Base-by-base conservation (phyloP, 2,888 invertebrate species). In the Tachystola acroxantha region DNA sequence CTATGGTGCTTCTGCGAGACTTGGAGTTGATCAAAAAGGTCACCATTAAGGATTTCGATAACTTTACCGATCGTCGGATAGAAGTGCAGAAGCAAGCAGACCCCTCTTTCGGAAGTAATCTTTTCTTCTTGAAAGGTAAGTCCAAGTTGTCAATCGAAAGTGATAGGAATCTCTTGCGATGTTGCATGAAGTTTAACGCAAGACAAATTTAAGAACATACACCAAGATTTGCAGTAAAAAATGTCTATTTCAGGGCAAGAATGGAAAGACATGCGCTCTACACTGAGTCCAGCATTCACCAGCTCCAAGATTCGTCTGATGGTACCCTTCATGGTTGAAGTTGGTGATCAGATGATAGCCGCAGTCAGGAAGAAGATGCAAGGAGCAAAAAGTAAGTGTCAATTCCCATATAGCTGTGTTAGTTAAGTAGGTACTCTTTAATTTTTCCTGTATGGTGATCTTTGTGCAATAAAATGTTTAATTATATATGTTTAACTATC, bases 21-120 rank as follows among this genome's bases (percentile, higher is more conserved):
- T 60, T 85, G 0, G 88, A 89, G 4, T 38, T 89, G 6, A 48
- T 89, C 0, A 89, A 89, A 48, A 73, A 74, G 43, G 64, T 89
- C 7, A 59, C 81, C 0, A 69, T 89, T 0, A 89, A 89, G 43
- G 88, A 89, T 46, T 89, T 89, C 30, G 89, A 89, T 40, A 57
- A 84, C 45, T 89, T 89, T 48, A 42, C 79, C 0, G 88, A 89
- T 52, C 88, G 88, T 48, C 69, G 77, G 1, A 37, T 59, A 4
- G 14, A 79, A 1, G 60, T 87, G 3, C 59, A 68, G 3, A 67
- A 78, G 11, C 57, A 66, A 0, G 50, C 50, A 5, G 89, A 89
- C 28, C 78, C 85, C 0, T 48, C 90, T 1, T 89, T 89, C 48
- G 82, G 77, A 0, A 85, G 82, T 36, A 81, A 74, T 10, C 52